Evolutionary conservation across 2,888 invertebrate genomes (phyloP), one percentile per base, ranked within the genome.

Genomic region (Acronicta leporina): DNA sequence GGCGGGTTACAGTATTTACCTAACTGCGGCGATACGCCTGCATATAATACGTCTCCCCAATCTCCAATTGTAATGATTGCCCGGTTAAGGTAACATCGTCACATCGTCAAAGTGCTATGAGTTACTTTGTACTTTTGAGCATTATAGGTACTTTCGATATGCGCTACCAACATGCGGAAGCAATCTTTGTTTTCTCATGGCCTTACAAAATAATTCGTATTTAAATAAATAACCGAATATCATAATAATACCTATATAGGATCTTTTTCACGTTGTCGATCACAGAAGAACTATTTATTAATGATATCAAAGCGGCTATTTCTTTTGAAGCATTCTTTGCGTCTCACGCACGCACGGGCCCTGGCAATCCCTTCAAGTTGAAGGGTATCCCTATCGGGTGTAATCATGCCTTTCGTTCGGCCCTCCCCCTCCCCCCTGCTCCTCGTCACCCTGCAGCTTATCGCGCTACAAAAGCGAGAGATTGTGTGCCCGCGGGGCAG

Each of bases 351-450:
- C 66, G 40, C 57, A 33, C 59, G 54, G 30, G 30, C 27, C 27
- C 48, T 50, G 66, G 75, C 74, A 67, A 80, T 70, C 79, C 75
- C 75, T 82, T 70, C 73, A 62, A 67, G 56, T 71, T 70, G 76
- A 73, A 75, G 82, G 80, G 77, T 80, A 77, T 79, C 68, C 79
- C 73, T 81, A 79, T 76, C 70, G 70, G 49, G 60, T 61, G 63
- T 68, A 72, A 77, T 77, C 78, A 73, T 69, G 63, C 72, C 64
- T 68, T 54, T 75, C 61, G 68, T 3, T 38, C 58, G 52, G 54
- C 50, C 46, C 65, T 42, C 53, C 44, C 8, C 50, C 55, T n/a
- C n/a, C n/a, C n/a, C n/a, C n/a, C n/a, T n/a, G n/a, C 56, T 49
- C 42, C 27, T 42, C 55, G 25, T 14, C 25, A 9, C 50, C 67